Conservation (phyloP, 30 jellyfish, hydroid and myxozoan species). For the Cassiopea andromeda region DNA sequence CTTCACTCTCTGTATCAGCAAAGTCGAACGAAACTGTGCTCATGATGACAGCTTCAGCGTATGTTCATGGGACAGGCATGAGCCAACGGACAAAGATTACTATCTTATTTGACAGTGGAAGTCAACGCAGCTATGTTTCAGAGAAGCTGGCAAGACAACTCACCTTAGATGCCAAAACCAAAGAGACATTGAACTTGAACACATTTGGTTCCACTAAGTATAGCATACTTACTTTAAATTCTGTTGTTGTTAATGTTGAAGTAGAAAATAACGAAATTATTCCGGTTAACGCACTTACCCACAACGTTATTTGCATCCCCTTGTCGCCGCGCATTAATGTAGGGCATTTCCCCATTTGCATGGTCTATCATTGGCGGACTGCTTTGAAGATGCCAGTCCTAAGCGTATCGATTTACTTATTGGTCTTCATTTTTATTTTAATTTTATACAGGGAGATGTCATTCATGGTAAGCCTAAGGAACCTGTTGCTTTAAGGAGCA, state of each 20-base stretch:
- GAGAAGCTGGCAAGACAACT: slow-evolving; percentile 2
- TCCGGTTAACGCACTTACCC: background rate
- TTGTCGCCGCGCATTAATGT: slow-evolving; percentile 4
- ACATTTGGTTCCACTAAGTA: slow-evolving; percentile 32
- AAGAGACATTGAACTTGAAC: background rate
- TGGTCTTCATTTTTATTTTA: slow-evolving; percentile 16
- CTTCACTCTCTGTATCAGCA: background rate
- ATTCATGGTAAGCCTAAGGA: too few species aligned
- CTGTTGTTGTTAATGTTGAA: slow-evolving; percentile 6
- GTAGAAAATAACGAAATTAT: background rate
- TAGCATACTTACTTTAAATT: background rate
- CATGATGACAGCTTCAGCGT: background rate
- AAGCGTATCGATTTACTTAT: slow-evolving; percentile 26
- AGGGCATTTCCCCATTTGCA: slow-evolving; percentile 28
- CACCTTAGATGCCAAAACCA: too few species aligned
- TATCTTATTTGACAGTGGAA: slow-evolving; percentile 33
- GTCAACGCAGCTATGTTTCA: slow-evolving; percentile 20
- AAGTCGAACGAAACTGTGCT: background rate
- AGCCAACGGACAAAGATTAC: slow-evolving; percentile 1
- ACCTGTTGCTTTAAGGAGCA: slow-evolving; percentile 1
- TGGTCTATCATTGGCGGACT: background rate
- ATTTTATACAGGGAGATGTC: too few species aligned
- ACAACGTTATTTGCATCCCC: too few species aligned
- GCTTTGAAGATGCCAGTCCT: slow-evolving; percentile 4
- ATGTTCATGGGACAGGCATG: background rate